Conservation (phyloP, 64 coral and sea anemone genomes). For the Trachythela sp. region DNA sequence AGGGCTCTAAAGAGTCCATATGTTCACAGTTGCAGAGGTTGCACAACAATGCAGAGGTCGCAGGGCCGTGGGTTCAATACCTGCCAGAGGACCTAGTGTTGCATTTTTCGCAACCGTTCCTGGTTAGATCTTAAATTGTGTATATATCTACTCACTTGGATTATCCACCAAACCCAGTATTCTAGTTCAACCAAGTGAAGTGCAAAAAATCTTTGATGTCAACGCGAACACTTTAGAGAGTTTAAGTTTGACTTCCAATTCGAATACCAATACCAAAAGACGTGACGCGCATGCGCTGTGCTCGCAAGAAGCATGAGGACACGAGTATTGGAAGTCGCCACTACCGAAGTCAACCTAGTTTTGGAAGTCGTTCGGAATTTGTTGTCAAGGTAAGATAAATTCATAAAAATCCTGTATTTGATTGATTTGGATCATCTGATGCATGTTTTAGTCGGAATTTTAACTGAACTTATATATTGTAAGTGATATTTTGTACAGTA, state of each 20-base stretch:
- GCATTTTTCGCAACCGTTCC: too few relatives aligned
- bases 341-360: neutral
- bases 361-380: neutral
- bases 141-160: too few relatives aligned
- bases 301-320: neutral
- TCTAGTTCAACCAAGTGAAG: too few relatives aligned
- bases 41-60: too few relatives aligned
- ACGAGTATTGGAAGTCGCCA: neutral
- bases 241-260: neutral
- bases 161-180: too few relatives aligned
- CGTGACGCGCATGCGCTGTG: neutral
- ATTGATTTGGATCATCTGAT: neutral
- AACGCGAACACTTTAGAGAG: too few relatives aligned
- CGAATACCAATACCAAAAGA: neutral
- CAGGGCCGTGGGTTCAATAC: too few relatives aligned
- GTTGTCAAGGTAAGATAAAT: neutral
- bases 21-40: too few relatives aligned
- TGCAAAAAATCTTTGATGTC: too few relatives aligned
- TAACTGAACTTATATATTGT: neutral
- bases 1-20: too few relatives aligned
- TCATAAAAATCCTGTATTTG: neutral
- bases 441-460: neutral
- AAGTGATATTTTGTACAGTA: neutral
- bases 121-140: too few relatives aligned
- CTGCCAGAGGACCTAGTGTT: too few relatives aligned